These are phyloP conservation scores for Pseudorhiza aurosa DNA, from an alignment of 30 jellyfish, hydroid and myxozoan genomes.

Conservation along the genomic window DNA sequence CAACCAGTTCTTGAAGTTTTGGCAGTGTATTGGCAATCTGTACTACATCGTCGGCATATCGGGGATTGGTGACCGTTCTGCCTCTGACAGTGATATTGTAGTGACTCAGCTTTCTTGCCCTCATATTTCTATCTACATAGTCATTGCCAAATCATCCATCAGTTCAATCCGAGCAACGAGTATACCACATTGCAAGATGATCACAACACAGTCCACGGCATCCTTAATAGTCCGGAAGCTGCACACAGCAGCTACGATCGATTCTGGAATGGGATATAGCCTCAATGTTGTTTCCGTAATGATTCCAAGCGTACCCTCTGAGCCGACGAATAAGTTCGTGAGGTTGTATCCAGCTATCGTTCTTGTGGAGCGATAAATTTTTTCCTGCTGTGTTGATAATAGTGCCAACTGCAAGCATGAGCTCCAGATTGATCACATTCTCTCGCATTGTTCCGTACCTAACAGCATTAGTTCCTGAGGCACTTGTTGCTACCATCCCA, in stretches of 20 bases:
- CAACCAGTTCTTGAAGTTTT: not conserved
- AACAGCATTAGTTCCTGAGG: constrained; percentile 87
- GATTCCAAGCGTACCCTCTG: constrained; percentile 81
- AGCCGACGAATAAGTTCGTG: constrained; percentile 75
- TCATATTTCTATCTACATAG: too few species aligned
- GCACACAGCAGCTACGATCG: constrained; percentile 70
- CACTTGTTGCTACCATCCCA: constrained; percentile 89
- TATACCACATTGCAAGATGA: constrained; percentile 69
- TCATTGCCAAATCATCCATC: constrained; percentile 71
- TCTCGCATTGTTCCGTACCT: constrained; percentile 86
- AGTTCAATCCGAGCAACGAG: constrained; percentile 68
- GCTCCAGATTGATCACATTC: constrained; percentile 66
- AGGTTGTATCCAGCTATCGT: constrained; percentile 81
- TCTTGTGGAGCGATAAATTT: constrained; percentile 35
- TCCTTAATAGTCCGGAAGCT: constrained; percentile 47
- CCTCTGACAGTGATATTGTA: too few species aligned
- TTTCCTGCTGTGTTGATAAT: constrained; percentile 77
- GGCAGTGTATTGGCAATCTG: not conserved
- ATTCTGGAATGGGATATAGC: constrained; percentile 75
- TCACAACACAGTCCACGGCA: constrained; percentile 64
- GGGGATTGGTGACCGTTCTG: too few species aligned
- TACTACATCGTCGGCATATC: not conserved
- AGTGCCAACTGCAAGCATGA: constrained; percentile 74
- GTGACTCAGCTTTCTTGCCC: too few species aligned
- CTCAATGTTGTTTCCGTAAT: constrained; percentile 65